Evolutionary conservation across 2,888 invertebrate species (phyloP).

Genomic region (Lycia hirtaria): DNA sequence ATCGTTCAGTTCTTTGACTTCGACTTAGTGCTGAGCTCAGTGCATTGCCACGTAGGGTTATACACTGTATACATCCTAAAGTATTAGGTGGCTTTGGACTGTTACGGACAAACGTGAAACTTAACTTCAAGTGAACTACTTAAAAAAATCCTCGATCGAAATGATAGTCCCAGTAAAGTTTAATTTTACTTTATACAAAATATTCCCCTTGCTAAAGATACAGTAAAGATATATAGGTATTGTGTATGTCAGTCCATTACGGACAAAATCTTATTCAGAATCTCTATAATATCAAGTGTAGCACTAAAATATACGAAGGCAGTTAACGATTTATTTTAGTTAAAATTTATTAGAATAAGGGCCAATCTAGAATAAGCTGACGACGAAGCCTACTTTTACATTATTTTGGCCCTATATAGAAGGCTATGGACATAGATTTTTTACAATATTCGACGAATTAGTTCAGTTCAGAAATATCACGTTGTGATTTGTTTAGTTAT

Average conservation of each 20-base stretch:
- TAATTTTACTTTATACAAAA: neutral
- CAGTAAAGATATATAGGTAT: neutral
- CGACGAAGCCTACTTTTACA: constrained; percentile 59
- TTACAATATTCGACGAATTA: constrained; percentile 25
- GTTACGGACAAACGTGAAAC: too few relatives aligned
- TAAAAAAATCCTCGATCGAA: too few relatives aligned
- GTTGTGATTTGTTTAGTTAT: constrained; percentile 65
- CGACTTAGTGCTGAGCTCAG: too few relatives aligned
- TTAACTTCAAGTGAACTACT: too few relatives aligned
- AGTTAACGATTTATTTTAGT: constrained; percentile 62
- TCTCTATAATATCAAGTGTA: constrained; percentile 12
- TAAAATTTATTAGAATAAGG: constrained; percentile 72
- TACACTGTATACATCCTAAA: too few relatives aligned
- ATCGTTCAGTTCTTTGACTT: too few relatives aligned
- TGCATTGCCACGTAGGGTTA: too few relatives aligned
- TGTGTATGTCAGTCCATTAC: neutral
- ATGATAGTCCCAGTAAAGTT: neutral
- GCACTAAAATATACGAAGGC: constrained; percentile 32
- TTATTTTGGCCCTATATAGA: constrained; percentile 53
- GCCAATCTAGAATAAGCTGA: constrained; percentile 64
- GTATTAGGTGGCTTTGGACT: too few relatives aligned
- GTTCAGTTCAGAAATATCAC: constrained; percentile 34
- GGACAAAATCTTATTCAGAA: constrained; percentile 4
- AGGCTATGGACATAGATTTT: constrained; percentile 44
- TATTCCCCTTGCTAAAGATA: neutral